Base-by-base conservation (phyloP, 2,113 vertebrate species). In the Malaclemys terrapin region DNA sequence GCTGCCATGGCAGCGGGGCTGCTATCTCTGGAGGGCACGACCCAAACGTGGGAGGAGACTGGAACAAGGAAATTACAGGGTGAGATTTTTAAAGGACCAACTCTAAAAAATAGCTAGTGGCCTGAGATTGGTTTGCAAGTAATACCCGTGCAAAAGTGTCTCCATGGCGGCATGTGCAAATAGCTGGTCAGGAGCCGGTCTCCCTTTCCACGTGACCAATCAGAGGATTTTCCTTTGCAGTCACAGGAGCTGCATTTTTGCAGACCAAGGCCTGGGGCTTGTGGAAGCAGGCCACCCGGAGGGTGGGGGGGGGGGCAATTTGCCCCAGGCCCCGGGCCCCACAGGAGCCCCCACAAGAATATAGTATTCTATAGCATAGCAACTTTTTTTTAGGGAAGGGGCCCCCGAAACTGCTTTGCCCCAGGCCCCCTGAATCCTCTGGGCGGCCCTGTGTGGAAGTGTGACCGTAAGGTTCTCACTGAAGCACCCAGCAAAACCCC, bases 101-200 rank as follows among this genome's bases (percentile, higher is more conserved):
- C 92, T 84, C 16, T 75, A 82, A 88, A 89, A 76, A 49, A 81
- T 78, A 75, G 10, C 38, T 10, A 1, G 54, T 29, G 57, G 72
- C 38, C 80, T 76, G 35, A 69, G 35, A 13, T 35, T 59, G 82
- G 31, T 89, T 72, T 56, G 49, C 3, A 45, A 91, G 72, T 92
- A 92, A 54, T 4, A 57, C 75, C 25, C 0, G 0, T 6, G 47
- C 52, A 11, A 0, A 1, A 85, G 9, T 25, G 25, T 53, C 65
- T 53, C 24, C n/a, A 38, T 62, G 82, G 57, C 29, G 56, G 5
- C 38, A 47, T 9, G 56, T 47, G n/a, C 29, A 83, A 83, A 57
- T 83, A 59, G 81, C 38, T n/a, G 5, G 16, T 69, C 35, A n/a
- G 62, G 62, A n/a, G 62, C 35, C 3, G 27, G 27, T 54, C 11